These are phyloP conservation scores for Limosa lapponica DNA, from an alignment of 2,797 vertebrate genomes.

Conservation along the genomic window DNA sequence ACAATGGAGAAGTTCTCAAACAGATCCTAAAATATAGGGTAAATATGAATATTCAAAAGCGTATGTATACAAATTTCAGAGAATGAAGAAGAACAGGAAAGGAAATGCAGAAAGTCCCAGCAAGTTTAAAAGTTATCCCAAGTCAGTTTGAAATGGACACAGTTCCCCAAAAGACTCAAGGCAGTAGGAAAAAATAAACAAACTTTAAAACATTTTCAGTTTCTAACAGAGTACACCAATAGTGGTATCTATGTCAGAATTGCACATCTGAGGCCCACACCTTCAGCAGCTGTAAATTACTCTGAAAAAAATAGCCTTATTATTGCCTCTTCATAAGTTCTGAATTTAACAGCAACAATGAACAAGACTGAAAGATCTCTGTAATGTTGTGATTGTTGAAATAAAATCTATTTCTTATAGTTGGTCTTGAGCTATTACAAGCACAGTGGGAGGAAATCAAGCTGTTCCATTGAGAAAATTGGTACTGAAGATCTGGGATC, in stretches of 20 bases:
- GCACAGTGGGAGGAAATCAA: conserved; percentile 43
- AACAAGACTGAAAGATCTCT: conserved; percentile 6
- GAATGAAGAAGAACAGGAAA: background rate
- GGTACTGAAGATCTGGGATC: background rate
- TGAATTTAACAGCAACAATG: conserved; percentile 12
- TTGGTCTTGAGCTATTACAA: conserved; percentile 21
- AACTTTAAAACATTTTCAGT: background rate
- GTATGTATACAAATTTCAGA: background rate
- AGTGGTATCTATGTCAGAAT: background rate
- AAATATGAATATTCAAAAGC: background rate
- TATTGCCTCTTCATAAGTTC: background rate
- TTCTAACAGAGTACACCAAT: background rate
- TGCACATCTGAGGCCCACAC: background rate
- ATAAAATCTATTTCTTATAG: conserved; percentile 13
- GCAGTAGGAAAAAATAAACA: background rate
- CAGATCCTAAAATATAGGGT: background rate
- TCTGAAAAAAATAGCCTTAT: conserved; percentile 5
- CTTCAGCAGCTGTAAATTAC: background rate
- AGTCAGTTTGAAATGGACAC: background rate
- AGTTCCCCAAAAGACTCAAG: background rate
- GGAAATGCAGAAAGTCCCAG: background rate
- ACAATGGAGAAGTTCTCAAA: background rate
- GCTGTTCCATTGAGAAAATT: conserved; percentile 39
- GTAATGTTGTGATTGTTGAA: conserved; percentile 18
- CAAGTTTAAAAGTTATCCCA: background rate